Evolutionary conservation across 2,113 vertebrate genomes (phyloP).

Genomic region (Mus spicilegus): DNA sequence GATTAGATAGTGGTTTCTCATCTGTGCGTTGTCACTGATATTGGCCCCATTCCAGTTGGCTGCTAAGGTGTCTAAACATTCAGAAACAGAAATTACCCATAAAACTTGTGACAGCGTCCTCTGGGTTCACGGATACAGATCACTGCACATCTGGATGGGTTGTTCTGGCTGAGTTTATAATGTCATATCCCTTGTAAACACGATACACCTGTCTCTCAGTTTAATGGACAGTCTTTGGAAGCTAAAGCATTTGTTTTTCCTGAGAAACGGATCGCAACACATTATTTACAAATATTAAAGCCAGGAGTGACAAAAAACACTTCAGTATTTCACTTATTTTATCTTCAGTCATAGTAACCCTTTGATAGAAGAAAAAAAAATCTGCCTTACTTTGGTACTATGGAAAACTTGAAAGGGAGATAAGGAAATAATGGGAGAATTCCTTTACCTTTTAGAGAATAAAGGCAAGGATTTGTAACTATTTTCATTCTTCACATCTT

Average conservation of each 20-base stretch:
- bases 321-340: slow-evolving; percentile 16
- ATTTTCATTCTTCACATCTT: not conserved
- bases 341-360: not conserved
- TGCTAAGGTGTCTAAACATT: slow-evolving; percentile 64
- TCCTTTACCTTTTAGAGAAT: not conserved
- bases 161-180: slow-evolving; percentile 67
- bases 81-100: slow-evolving; percentile 68
- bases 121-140: slow-evolving; percentile 71
- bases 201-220: slow-evolving; percentile 71
- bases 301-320: not conserved
- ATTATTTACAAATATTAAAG: slow-evolving; percentile 50
- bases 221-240: slow-evolving; percentile 51
- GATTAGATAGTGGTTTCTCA: slow-evolving; percentile 76
- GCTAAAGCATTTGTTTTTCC: slow-evolving; percentile 56
- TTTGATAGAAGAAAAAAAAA: slow-evolving; percentile 11
- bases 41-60: slow-evolving; percentile 65
- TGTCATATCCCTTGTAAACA: slow-evolving; percentile 76
- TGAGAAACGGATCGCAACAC: slow-evolving; percentile 10
- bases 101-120: slow-evolving; percentile 67
- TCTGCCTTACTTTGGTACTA: not conserved
- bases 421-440: not conserved
- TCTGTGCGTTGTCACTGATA: slow-evolving; percentile 60
- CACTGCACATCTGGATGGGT: slow-evolving; percentile 73
- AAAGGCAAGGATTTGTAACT: not conserved
- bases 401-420: not conserved